Evolutionary conservation across 2,113 vertebrate genomes (phyloP), one percentile per base, ranked within the genome.

Genomic region (Forbesichthys agassizii): DNA sequence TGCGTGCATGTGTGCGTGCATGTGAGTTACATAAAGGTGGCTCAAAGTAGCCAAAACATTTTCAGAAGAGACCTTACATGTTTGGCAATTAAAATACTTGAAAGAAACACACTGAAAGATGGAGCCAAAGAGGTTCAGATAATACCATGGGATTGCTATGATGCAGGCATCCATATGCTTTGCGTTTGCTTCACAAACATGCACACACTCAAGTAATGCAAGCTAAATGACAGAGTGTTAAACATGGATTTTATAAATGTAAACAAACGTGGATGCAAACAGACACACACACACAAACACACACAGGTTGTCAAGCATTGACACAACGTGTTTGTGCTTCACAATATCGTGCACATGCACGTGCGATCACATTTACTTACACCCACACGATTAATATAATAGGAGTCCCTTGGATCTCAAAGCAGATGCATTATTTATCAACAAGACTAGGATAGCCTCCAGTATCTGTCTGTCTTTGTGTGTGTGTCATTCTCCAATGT

Each of bases 351-450:
- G 14, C 58, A 42, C 33, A 8, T 16, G 14, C 58, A 42, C 36
- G 13, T 16, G 14, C 13, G 42, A 59, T 56, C 71, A 66, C 54
- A 33, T 12, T 62, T 16, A 68, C 68, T 69, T 64, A 71, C 58
- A 61, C 63, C 60, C 27, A 13, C 62, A 53, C 12, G 33, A 46
- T 75, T 74, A 78, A 87, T 82, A 82, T 81, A 84, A 84, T 80
- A 83, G 83, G 72, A 73, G 77, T 83, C 83, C 69, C 83, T 86
- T 52, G 77, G 80, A 87, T 86, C 82, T 83, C 86, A 75, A 73
- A 84, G 82, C 79, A 75, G 79, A 60, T 90, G 86, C 85, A 90
- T 89, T 86, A 88, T 88, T 90, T 83, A 90, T 81, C 79, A 88
- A 81, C 66, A 68, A 59, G 82, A 81, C 81, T 76, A 82, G 80